Evolutionary conservation across 1,140 invertebrate genomes (phyloP).

Genomic region (Drosophila ogumai): DNA sequence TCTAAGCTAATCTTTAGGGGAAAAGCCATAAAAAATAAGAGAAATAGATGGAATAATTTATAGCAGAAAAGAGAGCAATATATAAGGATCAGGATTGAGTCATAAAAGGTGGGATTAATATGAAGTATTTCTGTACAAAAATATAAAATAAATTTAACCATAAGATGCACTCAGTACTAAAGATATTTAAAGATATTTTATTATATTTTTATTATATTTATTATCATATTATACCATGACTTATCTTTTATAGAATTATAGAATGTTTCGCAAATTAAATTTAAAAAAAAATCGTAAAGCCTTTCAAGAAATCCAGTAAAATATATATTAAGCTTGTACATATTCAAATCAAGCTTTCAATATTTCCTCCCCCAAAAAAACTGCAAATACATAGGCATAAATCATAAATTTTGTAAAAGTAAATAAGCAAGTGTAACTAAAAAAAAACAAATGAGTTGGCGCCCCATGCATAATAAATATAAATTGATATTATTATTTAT

Average conservation of each 20-base stretch:
- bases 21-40: background rate
- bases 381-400: conserved; percentile 15
- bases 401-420: conserved; percentile 36
- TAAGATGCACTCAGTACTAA: background rate
- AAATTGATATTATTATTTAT: conserved; percentile 67
- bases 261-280: too few relatives aligned
- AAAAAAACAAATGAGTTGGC: conserved; percentile 4
- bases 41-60: background rate
- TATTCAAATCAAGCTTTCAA: background rate
- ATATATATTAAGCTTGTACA: too few relatives aligned
- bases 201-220: background rate
- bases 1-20: background rate
- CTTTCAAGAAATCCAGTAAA: background rate
- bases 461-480: conserved; percentile 45
- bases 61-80: background rate
- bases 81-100: background rate
- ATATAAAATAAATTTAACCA: background rate
- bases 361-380: too few relatives aligned
- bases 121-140: background rate
- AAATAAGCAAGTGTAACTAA: conserved; percentile 17
- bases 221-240: too few relatives aligned
- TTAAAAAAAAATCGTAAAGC: background rate
- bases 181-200: background rate
- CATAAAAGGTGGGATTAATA: background rate
- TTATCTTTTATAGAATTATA: too few relatives aligned